phyloP scores from a whole-genome alignment of 1,140 invertebrate species.

The Agrypnia vestita region DNA sequence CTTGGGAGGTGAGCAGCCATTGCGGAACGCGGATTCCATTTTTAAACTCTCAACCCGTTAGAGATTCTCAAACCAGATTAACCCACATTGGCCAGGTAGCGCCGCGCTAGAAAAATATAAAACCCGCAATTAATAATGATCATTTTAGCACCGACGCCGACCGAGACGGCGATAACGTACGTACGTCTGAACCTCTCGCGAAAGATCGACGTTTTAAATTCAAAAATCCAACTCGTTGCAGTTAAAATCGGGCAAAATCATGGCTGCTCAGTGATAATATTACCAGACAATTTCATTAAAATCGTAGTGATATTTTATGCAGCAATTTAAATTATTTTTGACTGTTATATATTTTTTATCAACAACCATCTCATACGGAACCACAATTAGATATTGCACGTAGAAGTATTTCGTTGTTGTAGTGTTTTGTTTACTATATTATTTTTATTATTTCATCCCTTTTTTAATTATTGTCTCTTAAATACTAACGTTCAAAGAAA shows the following conservation, averaged over 20 bases:
- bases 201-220: background rate
- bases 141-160: slow-evolving; percentile 23
- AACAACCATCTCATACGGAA: slow-evolving; percentile 3
- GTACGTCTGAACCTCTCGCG: background rate
- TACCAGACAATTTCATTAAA: too few species aligned
- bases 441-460: slow-evolving; percentile 17
- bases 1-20: slow-evolving; percentile 33
- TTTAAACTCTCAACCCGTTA: slow-evolving; percentile 35
- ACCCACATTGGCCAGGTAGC: background rate
- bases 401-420: background rate
- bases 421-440: slow-evolving; percentile 23
- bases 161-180: background rate
- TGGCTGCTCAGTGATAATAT: too few species aligned
- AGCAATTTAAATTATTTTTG: background rate
- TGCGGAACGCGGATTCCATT: slow-evolving; percentile 41
- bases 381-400: slow-evolving; percentile 32
- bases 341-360: background rate
- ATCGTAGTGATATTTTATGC: too few species aligned
- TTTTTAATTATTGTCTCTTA: slow-evolving; percentile 4
- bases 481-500: slow-evolving; percentile 17
- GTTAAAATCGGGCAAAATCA: too few species aligned
- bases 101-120: slow-evolving; percentile 19
- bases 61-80: slow-evolving; percentile 35
- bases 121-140: slow-evolving; percentile 44
- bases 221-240: background rate